Evolutionary conservation across 1,140 invertebrate genomes (phyloP), one percentile per base, ranked within the genome.

Genomic region (Drusus annulatus): DNA sequence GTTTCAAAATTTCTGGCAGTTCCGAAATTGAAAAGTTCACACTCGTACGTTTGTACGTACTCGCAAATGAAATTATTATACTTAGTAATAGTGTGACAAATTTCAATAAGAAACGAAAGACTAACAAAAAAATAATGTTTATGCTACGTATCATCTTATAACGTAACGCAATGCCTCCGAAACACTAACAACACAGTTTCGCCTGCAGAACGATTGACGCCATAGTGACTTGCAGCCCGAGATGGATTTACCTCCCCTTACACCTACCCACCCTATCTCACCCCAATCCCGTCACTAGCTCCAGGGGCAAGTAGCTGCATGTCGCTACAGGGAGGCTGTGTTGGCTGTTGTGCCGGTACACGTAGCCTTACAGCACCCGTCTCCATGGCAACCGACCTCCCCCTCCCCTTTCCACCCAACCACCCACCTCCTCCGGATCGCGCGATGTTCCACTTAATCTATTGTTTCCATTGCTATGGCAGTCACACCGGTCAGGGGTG

Each of bases 391-490:
- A 82, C 81, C 80, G 65, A 56, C 17, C 6, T 31, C 31, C 25
- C 28, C 69, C 50, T 10, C 51, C 69, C 65, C 75, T 16, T n/a
- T n/a, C n/a, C n/a, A n/a, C n/a, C n/a, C 31, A 19, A 10, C 73
- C 6, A 58, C 56, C 17, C 76, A 19, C 62, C 45, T 50, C 58
- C 62, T 15, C 17, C 45, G 56, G 15, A 74, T 56, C 76, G 28
- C 50, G 58, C 58, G 80, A 83, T 80, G 77, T 81, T 84, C 82
- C 82, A 84, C 80, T 84, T 84, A 84, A 84, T 84, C 82, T 81
- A 84, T 84, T 84, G 82, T 84, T 84, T 84, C 82, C 80, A 68
- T 81, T 83, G 65, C 80, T 78, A 78, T 51, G 80, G 63, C 76
- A 84, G 77, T 81, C 79, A 80, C 76, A 81, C 71, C 68, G 58